A percentile compares a stretch with the other conserved stretches of the same genome.
phyloP scores from a whole-genome alignment of 2,797 vertebrate genomes.

The Chrysocyon brachyurus region DNA sequence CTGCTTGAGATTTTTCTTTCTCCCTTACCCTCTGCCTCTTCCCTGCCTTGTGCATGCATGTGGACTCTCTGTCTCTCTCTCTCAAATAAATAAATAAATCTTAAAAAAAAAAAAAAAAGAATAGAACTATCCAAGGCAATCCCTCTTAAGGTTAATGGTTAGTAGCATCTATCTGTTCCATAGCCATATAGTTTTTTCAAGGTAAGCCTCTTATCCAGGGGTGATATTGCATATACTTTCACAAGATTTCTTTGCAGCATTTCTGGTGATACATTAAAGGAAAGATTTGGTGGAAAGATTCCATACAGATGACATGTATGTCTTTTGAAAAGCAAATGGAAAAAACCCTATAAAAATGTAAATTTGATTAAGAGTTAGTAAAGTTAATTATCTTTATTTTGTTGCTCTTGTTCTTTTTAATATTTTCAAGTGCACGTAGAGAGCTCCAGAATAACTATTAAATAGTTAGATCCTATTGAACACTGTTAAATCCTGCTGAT shows the following conservation, averaged over 20 bases:
- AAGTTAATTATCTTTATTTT: background rate
- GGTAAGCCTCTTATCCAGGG: background rate
- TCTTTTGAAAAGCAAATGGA: slow-evolving; percentile 48
- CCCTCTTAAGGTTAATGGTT: background rate
- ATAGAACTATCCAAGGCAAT: background rate
- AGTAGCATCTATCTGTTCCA: background rate
- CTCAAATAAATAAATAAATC: background rate
- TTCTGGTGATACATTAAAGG: slow-evolving; percentile 36
- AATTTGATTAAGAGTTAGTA: background rate
- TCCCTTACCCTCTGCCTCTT: background rate
- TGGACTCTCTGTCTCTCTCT: background rate
- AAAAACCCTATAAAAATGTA: slow-evolving; percentile 7
- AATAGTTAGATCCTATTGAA: background rate
- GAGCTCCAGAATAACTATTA: background rate
- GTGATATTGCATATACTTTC: background rate
- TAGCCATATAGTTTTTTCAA: background rate
- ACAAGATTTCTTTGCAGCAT: background rate
- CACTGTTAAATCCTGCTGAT: background rate
- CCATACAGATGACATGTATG: background rate
- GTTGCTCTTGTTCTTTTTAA: background rate
- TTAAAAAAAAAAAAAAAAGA: background rate
- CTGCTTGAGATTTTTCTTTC: background rate
- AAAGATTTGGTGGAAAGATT: background rate
- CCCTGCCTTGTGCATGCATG: background rate
- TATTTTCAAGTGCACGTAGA: background rate